Percentiles rank a stretch among this genome's conserved stretches.
These are phyloP conservation scores for Sparus aurata DNA, from an alignment of 2,797 vertebrate species.

Conservation along the genomic window DNA sequence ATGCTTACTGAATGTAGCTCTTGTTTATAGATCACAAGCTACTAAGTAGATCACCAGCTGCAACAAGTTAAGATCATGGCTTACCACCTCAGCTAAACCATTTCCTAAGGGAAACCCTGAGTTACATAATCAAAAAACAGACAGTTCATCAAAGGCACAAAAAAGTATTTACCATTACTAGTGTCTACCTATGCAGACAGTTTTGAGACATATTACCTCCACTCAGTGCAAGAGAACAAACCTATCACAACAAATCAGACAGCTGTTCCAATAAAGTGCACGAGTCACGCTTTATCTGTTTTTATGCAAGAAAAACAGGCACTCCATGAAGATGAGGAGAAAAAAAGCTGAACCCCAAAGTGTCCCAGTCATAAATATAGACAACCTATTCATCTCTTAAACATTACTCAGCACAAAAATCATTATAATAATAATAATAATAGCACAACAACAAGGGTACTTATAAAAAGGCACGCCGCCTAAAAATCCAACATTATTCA, in stretches of 20 bases:
- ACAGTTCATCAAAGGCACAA: background rate
- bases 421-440: background rate
- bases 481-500: constrained; percentile 28
- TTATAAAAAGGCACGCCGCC: background rate
- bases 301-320: background rate
- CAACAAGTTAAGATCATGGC: background rate
- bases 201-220: background rate
- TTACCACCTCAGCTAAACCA: constrained; percentile 8
- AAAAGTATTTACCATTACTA: background rate
- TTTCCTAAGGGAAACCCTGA: constrained; percentile 18
- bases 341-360: background rate
- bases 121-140: constrained; percentile 17
- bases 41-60: constrained; percentile 3
- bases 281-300: background rate
- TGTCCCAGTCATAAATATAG: background rate
- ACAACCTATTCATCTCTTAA: background rate
- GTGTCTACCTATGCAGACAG: background rate
- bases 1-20: background rate
- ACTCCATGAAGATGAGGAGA: background rate
- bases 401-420: background rate
- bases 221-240: background rate
- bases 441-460: background rate
- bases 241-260: background rate
- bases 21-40: constrained; percentile 20
- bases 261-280: background rate